Evolutionary conservation across 2,888 invertebrate genomes (phyloP).

Genomic region (Eurytoma californica): DNA sequence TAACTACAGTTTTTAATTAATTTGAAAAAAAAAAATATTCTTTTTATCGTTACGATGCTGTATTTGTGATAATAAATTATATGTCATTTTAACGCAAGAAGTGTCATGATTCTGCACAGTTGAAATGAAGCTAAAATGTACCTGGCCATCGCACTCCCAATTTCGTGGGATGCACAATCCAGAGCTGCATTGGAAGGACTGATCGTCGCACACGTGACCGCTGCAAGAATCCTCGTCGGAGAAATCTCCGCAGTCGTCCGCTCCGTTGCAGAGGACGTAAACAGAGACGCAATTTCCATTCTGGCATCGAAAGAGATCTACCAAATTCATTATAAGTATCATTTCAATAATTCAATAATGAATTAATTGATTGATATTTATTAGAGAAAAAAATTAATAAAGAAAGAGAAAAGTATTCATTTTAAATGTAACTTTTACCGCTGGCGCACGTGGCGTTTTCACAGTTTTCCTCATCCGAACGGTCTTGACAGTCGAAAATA

Average conservation of each 20-base stretch:
- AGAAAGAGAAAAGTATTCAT: too few species aligned
- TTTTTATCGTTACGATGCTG: too few species aligned
- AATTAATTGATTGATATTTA: neutral
- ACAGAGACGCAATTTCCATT: slow-evolving; percentile 83
- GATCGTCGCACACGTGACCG: slow-evolving; percentile 60
- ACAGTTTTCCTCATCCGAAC: slow-evolving; percentile 79
- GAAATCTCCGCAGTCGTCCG: slow-evolving; percentile 85
- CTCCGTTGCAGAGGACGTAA: slow-evolving; percentile 83
- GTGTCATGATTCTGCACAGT: neutral
- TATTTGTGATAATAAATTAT: too few species aligned
- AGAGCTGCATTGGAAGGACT: slow-evolving; percentile 68
- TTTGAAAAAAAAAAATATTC: too few species aligned
- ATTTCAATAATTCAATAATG: neutral
- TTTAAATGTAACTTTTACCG: slow-evolving; percentile 45
- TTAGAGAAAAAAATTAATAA: too few species aligned
- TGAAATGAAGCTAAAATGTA: slow-evolving; percentile 34
- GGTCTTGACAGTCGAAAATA: slow-evolving; percentile 77
- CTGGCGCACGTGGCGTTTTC: slow-evolving; percentile 60
- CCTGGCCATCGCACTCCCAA: slow-evolving; percentile 74
- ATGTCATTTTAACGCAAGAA: too few species aligned
- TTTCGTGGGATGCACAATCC: slow-evolving; percentile 72
- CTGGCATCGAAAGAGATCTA: slow-evolving; percentile 79
- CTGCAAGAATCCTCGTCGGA: slow-evolving; percentile 82
- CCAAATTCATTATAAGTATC: slow-evolving; percentile 44
- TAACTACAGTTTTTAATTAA: too few species aligned